Conservation (phyloP, 2,888 invertebrate genomes). For the Pammene fasciana region DNA sequence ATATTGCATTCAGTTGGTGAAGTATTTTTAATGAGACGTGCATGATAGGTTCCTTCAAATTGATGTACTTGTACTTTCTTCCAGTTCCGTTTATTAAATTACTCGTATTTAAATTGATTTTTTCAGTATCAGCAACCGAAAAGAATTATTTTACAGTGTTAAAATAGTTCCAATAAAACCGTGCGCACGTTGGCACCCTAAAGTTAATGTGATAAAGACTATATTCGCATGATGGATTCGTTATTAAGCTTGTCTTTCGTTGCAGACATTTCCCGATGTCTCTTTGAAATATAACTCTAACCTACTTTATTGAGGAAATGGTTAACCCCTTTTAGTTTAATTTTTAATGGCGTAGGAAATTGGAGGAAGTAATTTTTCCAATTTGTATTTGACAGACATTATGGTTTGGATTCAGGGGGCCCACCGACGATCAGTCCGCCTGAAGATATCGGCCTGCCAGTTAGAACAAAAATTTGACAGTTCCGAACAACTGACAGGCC, state of each 20-base stretch:
- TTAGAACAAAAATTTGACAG: too few species aligned
- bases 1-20: too few species aligned
- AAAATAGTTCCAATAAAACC: neutral
- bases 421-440: too few species aligned
- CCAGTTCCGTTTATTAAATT: too few species aligned
- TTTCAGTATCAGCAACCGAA: neutral
- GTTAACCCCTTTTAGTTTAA: constrained; percentile 24
- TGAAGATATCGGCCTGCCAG: too few species aligned
- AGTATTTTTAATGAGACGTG: too few species aligned
- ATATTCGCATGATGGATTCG: neutral
- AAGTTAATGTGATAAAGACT: neutral
- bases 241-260: neutral
- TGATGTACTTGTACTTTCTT: too few species aligned
- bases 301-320: constrained; percentile 24
- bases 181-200: neutral
- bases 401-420: too few species aligned
- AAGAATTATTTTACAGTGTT: neutral
- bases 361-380: constrained; percentile 10
- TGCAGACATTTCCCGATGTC: neutral
- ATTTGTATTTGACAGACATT: constrained; percentile 1
- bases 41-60: too few species aligned
- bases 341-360: constrained; percentile 29
- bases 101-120: too few species aligned
- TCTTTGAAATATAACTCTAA: constrained; percentile 35
- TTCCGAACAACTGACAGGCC: too few species aligned